These are phyloP conservation scores for Pluvianellus socialis DNA, from an alignment of 2,113 vertebrate genomes.

Conservation along the genomic window DNA sequence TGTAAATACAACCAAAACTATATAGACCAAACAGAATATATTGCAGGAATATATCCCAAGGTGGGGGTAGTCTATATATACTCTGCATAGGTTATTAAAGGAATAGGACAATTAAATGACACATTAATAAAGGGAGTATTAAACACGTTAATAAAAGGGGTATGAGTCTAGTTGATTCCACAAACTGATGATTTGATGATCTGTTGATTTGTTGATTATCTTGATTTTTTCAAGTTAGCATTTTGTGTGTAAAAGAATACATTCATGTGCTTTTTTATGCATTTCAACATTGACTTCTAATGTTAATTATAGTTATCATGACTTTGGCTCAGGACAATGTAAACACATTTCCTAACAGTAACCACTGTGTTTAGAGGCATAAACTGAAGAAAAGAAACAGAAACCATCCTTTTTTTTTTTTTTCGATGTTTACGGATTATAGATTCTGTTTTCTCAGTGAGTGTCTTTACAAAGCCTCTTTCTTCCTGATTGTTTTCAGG, in stretches of 20 bases:
- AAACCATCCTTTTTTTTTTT: not conserved
- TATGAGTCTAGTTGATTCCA: not conserved
- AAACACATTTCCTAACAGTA: not conserved
- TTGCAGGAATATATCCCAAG: not conserved
- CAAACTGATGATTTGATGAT: not conserved
- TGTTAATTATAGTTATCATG: not conserved
- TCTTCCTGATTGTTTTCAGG: not conserved
- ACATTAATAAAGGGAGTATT: not conserved
- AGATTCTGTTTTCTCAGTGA: not conserved
- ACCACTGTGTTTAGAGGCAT: not conserved
- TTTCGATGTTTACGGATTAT: not conserved
- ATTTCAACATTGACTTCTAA: not conserved
- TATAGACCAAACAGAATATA: not conserved
- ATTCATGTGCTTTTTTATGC: not conserved
- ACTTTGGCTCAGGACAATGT: not conserved
- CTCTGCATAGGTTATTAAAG: not conserved
- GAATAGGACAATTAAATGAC: not conserved
- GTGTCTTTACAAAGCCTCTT: not conserved
- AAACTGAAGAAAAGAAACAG: not conserved
- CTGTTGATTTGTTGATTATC: not conserved
- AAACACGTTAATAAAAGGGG: not conserved
- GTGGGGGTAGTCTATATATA: not conserved
- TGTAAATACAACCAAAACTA: not conserved
- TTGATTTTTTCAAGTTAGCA: not conserved
- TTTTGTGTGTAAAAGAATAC: not conserved